Percentiles rank a stretch among this genome's conserved stretches.
These are phyloP conservation scores for Dorcus parallelipipedus DNA, from an alignment of 2,888 invertebrate species.

Conservation along the genomic window DNA sequence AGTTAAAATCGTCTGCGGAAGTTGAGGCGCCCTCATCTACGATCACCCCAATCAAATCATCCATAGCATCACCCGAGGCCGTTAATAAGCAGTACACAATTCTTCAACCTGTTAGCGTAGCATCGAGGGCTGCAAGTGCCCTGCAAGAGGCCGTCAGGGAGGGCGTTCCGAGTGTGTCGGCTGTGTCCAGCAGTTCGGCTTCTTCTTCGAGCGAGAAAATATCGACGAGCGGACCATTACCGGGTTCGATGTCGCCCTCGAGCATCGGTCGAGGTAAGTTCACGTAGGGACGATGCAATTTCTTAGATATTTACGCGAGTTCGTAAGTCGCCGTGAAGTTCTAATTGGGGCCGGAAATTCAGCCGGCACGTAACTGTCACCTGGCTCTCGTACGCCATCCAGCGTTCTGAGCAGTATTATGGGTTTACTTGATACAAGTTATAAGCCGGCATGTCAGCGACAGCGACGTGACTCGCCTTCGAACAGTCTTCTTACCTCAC, in stretches of 20 bases:
- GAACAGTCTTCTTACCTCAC: conserved; percentile 37
- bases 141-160: conserved; percentile 70
- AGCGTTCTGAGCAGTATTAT: conserved; percentile 38
- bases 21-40: conserved; percentile 9
- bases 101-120: conserved; percentile 77
- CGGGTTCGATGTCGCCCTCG: conserved; percentile 69
- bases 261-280: conserved; percentile 71
- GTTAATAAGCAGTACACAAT: conserved; percentile 82
- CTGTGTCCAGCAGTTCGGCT: conserved; percentile 48
- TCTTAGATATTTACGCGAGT: conserved; percentile 6
- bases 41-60: conserved; percentile 22
- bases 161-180: conserved; percentile 60
- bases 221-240: conserved; percentile 21
- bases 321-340: conserved; percentile 28
- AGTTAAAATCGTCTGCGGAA: conserved; percentile 41
- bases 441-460: conserved; percentile 44
- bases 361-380: conserved; percentile 42
- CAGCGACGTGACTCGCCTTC: conserved; percentile 43
- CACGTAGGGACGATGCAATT: background rate
- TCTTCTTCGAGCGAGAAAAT: conserved; percentile 34
- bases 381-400: conserved; percentile 40
- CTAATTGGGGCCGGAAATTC: conserved; percentile 37
- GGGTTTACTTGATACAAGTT: conserved; percentile 47
- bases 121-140: conserved; percentile 77
- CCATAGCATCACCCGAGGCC: conserved; percentile 46